Base-by-base conservation (phyloP, 1,140 invertebrate species). In the Papilio dardanus region DNA sequence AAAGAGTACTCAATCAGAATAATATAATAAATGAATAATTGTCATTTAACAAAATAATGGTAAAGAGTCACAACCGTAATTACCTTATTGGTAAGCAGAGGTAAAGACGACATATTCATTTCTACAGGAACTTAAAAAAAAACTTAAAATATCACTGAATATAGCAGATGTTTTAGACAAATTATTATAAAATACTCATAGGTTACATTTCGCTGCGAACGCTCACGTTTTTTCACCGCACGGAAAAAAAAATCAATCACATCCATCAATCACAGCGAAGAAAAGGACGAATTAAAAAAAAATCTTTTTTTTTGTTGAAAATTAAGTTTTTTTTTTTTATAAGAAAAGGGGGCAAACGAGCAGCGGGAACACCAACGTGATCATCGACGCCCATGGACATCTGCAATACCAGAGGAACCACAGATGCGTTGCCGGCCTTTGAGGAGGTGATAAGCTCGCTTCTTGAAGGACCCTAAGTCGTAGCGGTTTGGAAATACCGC, bases 101-200 rank as follows among this genome's bases (percentile, higher is more conserved):
- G 46, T 50, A 50, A 50, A 46, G 42, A n/a, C 42, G 35, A 37
- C 35, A 3, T n/a, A 50, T 6, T 50, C 7, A 50, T 50, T 50
- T n/a, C n/a, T 7, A 30, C 54, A 14, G 54, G 54, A 62, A 62
- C 54, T 58, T 58, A 58, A 28, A 28, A 46, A 46, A 24, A 62
- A 54, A 54, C 21, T 24, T 54, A 28, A 28, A 62, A 62, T 12
- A 62, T 30, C 21, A 30, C 54, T 28, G 12, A 58, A 28, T 7
- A 58, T 28, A 28, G 8, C 10, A 24, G 10, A 62, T 50, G n/a
- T 50, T 62, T 28, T 28, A 14, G 50, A 24, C 21, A 58, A 5
- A 62, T 62, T 28, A 28, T 46, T 19, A n/a, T n/a, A 46, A 46
- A 58, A 62, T 62, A 62, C 24, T 62, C 54, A 62, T 28, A 24